A percentile compares a stretch with the other conserved stretches of the same genome.
Conservation (phyloP, 2,888 invertebrate species). For the Nycteola revayana region DNA sequence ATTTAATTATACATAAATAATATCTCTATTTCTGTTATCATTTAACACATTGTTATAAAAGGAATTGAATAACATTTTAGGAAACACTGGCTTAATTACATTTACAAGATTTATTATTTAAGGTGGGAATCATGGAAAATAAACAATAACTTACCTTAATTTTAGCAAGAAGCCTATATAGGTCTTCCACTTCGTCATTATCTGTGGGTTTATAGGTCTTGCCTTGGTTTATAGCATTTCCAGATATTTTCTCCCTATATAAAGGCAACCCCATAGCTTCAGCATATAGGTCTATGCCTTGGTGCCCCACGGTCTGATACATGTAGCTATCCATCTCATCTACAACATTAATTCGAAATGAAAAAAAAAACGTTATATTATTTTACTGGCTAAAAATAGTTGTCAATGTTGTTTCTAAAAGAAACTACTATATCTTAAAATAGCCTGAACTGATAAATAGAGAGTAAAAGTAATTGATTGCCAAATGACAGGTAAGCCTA, state of each 20-base stretch:
- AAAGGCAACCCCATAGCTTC: slow-evolving; percentile 97
- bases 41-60: no score
- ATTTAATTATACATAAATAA: no score
- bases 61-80: no score
- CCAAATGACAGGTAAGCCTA: slow-evolving; percentile 21
- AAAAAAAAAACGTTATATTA: no score
- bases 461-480: slow-evolving; percentile 16
- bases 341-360: no score
- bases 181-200: slow-evolving; percentile 98
- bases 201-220: slow-evolving; percentile 90
- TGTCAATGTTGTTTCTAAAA: no score
- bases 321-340: slow-evolving; percentile 98
- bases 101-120: no score
- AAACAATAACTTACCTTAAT: slow-evolving; percentile 83
- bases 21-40: no score
- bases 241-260: slow-evolving; percentile 91
- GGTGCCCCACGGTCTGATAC: slow-evolving; percentile 99
- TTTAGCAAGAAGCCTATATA: slow-evolving; percentile 90
- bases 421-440: slow-evolving; percentile 4
- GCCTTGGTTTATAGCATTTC: slow-evolving; percentile 90
- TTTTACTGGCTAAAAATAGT: no score
- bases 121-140: no score
- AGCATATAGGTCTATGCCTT: slow-evolving; percentile 95
- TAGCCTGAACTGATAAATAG: slow-evolving; percentile 10
- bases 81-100: no score